Percentiles rank a stretch among this genome's conserved stretches.
phyloP scores from a whole-genome alignment of 2,113 vertebrate genomes.

The Pseudolaguvia tuberculata region DNA sequence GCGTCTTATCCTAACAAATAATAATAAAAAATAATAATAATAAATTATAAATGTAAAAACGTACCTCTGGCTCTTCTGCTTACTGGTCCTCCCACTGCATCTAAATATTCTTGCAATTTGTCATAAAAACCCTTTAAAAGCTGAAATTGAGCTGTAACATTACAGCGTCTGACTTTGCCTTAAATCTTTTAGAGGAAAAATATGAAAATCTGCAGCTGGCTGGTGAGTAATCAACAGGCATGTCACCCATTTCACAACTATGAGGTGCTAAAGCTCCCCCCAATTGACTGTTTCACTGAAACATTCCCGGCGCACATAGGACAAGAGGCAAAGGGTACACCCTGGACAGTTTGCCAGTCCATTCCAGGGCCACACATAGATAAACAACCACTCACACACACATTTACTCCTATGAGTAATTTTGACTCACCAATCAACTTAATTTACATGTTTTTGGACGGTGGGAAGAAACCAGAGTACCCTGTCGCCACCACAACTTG shows the following conservation, averaged over 20 bases:
- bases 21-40: no score
- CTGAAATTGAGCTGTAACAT: conserved; percentile 25
- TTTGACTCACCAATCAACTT: no score
- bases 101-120: not conserved
- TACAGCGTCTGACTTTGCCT: not conserved
- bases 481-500: no score
- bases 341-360: no score
- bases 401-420: no score
- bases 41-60: not conserved
- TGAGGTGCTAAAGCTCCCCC: not conserved
- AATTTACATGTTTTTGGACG: no score
- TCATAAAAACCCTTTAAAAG: conserved; percentile 13
- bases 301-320: no score
- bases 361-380: no score
- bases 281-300: not conserved
- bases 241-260: conserved; percentile 29
- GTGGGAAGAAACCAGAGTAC: no score
- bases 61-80: conserved; percentile 40
- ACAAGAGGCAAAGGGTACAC: no score
- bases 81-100: conserved; percentile 12
- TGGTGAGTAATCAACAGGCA: not conserved
- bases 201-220: not conserved
- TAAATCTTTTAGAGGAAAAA: not conserved
- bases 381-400: no score
- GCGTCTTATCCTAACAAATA: no score